Base-by-base conservation (phyloP, 37 sponge, comb jelly and placozoan species). In the Axinella damicornis region DNA sequence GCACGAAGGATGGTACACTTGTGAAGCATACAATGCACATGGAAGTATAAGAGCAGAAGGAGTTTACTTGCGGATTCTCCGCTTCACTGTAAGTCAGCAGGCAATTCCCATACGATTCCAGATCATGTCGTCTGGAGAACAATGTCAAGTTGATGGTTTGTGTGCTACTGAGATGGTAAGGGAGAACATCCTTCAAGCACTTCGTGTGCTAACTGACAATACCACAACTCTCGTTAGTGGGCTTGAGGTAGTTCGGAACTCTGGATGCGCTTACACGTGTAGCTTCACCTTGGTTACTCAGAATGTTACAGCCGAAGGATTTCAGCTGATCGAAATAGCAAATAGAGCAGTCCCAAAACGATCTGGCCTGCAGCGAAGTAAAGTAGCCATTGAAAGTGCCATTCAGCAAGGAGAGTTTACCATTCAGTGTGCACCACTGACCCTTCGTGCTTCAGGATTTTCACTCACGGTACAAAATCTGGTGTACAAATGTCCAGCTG, bases 1-100 rank as follows among this genome's bases (percentile, higher is more conserved):
- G 36, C 22, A 82, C 35, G 69, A 82, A 34, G 83, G 83, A 0
- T 72, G 72, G 83, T 82, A 82, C 39, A 37, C 55, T 31, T 74
- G 84, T 38, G 39, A 73, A 63, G 84, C 71, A 1, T 55, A 20
- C 65, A 64, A 73, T 53, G 32, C 56, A 52, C 39, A 70, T 62
- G 75, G 75, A 16, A n/a, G 20, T 22, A 5, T 83, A 20, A 20
- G 27, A 24, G 73, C 84, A 41, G 41, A 33, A 16, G 65, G 75
- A 57, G 84, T 37, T 13, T 39, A 9, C 52, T 68, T 83, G 1
- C 61, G 22, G 18, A 60, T 83, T 14, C 76, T 83, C 20, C 28
- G 39, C 20, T 57, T 59, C 27, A 57, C 60, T 31, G 31, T 71
- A 36, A 25, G 38, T 32, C 71, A n/a, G n/a, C n/a, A n/a, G n/a